Evolutionary conservation across 2,888 invertebrate genomes (phyloP).

Genomic region (Athalia rosae): DNA sequence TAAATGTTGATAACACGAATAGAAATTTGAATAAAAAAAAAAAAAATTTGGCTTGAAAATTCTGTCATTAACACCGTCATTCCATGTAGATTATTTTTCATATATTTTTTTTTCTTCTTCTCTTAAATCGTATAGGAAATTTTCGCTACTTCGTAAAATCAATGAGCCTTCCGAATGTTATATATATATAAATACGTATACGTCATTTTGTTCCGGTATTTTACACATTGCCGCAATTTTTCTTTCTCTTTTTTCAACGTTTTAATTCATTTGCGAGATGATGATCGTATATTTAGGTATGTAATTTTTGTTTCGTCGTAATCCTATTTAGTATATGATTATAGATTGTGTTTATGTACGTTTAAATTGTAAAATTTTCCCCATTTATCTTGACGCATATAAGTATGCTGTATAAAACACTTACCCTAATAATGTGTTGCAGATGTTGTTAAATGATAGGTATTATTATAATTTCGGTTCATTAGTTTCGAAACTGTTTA

Average conservation of each 20-base stretch:
- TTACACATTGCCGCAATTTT: constrained; percentile 48
- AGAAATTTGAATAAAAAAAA: not conserved
- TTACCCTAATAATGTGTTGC: constrained; percentile 61
- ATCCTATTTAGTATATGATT: constrained; percentile 44
- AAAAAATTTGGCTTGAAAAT: constrained; percentile 8
- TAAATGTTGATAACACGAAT: not conserved
- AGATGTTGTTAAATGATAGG: constrained; percentile 60
- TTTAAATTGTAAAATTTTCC: constrained; percentile 65
- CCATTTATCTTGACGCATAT: constrained; percentile 56
- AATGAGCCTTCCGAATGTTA: constrained; percentile 34
- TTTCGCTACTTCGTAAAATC: constrained; percentile 13
- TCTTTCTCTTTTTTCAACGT: constrained; percentile 55
- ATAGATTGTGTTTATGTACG: constrained; percentile 57
- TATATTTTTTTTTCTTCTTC: not conserved
- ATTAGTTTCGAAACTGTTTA: constrained; percentile 40
- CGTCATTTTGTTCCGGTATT: constrained; percentile 29
- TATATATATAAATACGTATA: constrained; percentile 32
- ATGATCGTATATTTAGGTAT: constrained; percentile 41
- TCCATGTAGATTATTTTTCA: constrained; percentile 41
- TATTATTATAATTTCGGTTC: constrained; percentile 59
- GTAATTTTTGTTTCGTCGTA: constrained; percentile 17
- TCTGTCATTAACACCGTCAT: constrained; percentile 45
- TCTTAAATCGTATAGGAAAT: not conserved
- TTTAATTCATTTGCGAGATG: constrained; percentile 30
- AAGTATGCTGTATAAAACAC: constrained; percentile 56